These are phyloP conservation scores for Oxytorus armatus DNA, from an alignment of 2,888 invertebrate genomes.

Conservation along the genomic window DNA sequence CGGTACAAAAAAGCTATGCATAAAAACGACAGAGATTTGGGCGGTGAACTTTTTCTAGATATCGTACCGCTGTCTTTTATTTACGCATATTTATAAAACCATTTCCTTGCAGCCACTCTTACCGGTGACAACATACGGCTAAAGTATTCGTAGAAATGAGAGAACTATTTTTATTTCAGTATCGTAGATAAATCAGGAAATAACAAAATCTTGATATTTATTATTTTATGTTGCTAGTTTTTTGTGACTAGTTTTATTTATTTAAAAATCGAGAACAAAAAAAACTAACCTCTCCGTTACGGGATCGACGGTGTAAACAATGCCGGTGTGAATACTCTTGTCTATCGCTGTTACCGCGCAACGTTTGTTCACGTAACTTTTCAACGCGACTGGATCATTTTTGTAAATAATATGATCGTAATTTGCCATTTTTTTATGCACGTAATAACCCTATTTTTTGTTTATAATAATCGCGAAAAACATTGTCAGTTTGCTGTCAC, in stretches of 20 bases:
- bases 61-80: too few species aligned
- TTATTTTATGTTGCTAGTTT: too few species aligned
- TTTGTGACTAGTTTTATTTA: not conserved
- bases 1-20: too few species aligned
- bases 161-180: too few species aligned
- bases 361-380: constrained; percentile 79
- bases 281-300: constrained; percentile 82
- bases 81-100: too few species aligned
- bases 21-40: too few species aligned
- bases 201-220: too few species aligned
- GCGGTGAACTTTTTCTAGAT: too few species aligned
- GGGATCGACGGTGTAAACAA: constrained; percentile 82
- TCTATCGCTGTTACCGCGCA: constrained; percentile 76
- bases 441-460: not conserved
- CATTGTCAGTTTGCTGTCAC: not conserved
- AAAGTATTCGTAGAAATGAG: too few species aligned
- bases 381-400: constrained; percentile 79
- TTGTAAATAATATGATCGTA: constrained; percentile 77
- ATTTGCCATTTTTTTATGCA: constrained; percentile 54
- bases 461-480: not conserved
- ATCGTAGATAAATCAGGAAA: too few species aligned
- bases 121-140: too few species aligned
- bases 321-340: constrained; percentile 75
- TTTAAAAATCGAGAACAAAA: constrained; percentile 1
- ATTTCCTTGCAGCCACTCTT: too few species aligned